Percentiles rank a stretch among this genome's conserved stretches.
Evolutionary conservation across 2,888 invertebrate genomes (phyloP).

Genomic region (Idaea dimidiata): DNA sequence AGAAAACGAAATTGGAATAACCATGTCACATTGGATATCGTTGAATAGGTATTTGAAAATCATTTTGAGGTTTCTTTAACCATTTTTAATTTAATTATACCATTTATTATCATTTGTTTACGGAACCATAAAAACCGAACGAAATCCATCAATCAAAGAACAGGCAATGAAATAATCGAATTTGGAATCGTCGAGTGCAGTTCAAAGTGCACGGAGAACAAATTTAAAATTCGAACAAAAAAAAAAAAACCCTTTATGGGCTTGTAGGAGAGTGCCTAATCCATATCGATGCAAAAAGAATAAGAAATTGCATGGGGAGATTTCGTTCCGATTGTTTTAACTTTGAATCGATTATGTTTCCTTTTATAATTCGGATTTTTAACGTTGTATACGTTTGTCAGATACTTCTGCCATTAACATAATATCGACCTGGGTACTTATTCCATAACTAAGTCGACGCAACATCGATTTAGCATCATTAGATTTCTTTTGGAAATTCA

Average conservation of each 20-base stretch:
- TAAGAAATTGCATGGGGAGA: conserved; percentile 43
- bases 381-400: too few relatives aligned
- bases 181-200: conserved; percentile 70
- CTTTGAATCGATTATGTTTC: neutral
- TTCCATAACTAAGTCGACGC: too few relatives aligned
- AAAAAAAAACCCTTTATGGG: conserved; percentile 37
- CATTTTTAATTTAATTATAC: too few relatives aligned
- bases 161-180: conserved; percentile 74
- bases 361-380: neutral
- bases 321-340: conserved; percentile 39
- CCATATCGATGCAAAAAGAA: conserved; percentile 58
- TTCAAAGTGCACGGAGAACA: conserved; percentile 67
- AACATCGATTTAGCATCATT: too few relatives aligned
- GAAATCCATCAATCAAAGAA: conserved; percentile 77
- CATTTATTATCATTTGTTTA: too few relatives aligned
- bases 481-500: too few relatives aligned
- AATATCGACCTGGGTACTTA: too few relatives aligned
- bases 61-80: too few relatives aligned
- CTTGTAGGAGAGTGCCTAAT: conserved; percentile 55
- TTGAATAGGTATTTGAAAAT: too few relatives aligned
- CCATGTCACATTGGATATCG: too few relatives aligned
- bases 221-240: conserved; percentile 55
- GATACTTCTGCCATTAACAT: too few relatives aligned
- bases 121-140: conserved; percentile 55
- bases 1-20: too few relatives aligned